Conservation (phyloP, 1,140 invertebrate genomes). For the Aricia agestis region DNA sequence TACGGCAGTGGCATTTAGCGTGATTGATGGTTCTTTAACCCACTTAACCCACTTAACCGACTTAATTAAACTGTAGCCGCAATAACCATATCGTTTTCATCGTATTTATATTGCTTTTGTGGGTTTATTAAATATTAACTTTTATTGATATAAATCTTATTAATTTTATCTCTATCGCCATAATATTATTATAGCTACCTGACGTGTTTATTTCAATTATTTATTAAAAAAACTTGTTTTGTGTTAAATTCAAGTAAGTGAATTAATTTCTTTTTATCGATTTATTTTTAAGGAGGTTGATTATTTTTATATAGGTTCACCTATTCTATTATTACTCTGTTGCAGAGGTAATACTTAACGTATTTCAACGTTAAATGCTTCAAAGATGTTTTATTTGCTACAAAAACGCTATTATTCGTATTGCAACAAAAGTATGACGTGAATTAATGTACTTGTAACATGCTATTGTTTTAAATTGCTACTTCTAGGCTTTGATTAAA, state of each 20-base stretch:
- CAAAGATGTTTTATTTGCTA: background rate
- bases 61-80: background rate
- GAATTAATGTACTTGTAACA: constrained; percentile 8
- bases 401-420: background rate
- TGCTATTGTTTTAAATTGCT: background rate
- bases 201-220: no score
- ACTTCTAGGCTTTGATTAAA: background rate
- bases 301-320: no score
- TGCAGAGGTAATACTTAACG: no score
- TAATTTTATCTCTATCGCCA: no score
- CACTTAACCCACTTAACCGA: background rate
- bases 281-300: no score
- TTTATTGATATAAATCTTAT: no score
- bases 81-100: background rate
- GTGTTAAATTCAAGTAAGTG: no score
- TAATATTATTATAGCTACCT: no score
- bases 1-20: background rate
- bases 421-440: background rate
- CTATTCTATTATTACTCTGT: background rate
- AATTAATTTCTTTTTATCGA: no score
- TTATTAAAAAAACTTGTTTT: no score
- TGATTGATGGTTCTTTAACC: background rate
- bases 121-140: no score
- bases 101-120: no score
- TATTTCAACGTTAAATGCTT: background rate